phyloP scores from a whole-genome alignment of 2,888 invertebrate species.

The Nycteola revayana region DNA sequence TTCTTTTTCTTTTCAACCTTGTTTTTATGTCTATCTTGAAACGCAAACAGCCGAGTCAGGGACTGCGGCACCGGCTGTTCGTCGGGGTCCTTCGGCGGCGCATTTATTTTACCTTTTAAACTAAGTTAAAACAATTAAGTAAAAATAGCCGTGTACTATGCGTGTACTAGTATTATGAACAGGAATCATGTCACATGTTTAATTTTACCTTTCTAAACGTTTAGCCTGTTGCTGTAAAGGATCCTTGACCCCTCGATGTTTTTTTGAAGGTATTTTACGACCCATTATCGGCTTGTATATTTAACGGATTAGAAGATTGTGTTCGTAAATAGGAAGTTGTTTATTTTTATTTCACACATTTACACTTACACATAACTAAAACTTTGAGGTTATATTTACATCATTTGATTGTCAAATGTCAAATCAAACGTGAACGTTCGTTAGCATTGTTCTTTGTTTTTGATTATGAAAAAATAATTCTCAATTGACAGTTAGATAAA shows the following conservation, averaged over 20 bases:
- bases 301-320: too few relatives aligned
- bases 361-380: too few relatives aligned
- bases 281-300: conserved; percentile 76
- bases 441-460: too few relatives aligned
- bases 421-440: too few relatives aligned
- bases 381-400: too few relatives aligned
- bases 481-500: too few relatives aligned
- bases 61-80: conserved; percentile 89
- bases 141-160: background rate
- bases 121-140: conserved; percentile 60
- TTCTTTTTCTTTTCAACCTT: conserved; percentile 41
- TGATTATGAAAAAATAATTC: too few relatives aligned
- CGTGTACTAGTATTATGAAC: background rate
- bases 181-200: background rate
- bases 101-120: conserved; percentile 87
- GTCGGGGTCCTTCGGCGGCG: conserved; percentile 86
- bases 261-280: conserved; percentile 91
- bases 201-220: conserved; percentile 82
- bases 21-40: conserved; percentile 32
- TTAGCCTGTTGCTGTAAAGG: conserved; percentile 86
- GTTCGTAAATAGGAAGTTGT: too few relatives aligned
- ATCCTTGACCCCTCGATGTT: conserved; percentile 90
- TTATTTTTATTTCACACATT: too few relatives aligned
- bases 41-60: conserved; percentile 83
- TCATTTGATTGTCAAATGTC: too few relatives aligned